Percentiles rank a stretch among this genome's conserved stretches.
Conservation (phyloP, 2,797 vertebrate species). For the Myotis myotis region DNA sequence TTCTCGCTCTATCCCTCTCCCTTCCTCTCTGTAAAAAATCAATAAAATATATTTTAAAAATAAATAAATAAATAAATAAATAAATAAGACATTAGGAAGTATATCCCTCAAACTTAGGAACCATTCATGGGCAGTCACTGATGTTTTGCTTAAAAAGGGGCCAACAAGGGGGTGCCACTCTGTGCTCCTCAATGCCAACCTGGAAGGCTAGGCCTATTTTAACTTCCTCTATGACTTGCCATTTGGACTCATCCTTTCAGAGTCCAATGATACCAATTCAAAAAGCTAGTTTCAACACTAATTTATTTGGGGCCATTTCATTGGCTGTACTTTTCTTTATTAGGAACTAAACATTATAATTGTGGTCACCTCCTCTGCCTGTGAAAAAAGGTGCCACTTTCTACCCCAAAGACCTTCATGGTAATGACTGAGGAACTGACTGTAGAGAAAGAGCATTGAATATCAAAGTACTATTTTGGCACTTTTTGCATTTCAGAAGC, state of each 20-base stretch:
- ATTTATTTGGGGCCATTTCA: slow-evolving; percentile 13
- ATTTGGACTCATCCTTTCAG: background rate
- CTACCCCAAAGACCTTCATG: background rate
- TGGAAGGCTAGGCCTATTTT: background rate
- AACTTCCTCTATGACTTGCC: background rate
- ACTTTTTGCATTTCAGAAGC: background rate
- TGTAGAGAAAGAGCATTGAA: background rate
- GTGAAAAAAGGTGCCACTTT: background rate
- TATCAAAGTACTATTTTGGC: background rate
- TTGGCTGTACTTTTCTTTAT: background rate
- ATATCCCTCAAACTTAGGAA: background rate
- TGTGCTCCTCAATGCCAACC: background rate
- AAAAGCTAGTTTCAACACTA: background rate
- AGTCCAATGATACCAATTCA: background rate
- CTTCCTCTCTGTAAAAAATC: too few species aligned
- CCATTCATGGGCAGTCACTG: too few species aligned
- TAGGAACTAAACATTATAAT: slow-evolving; percentile 16
- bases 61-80: background rate
- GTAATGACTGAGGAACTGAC: background rate
- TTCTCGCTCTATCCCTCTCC: too few species aligned
- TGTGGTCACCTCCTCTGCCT: background rate
- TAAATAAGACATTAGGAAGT: background rate
- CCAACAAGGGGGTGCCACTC: background rate
- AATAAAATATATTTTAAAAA: too few species aligned
- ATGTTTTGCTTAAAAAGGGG: background rate